A percentile compares a stretch with the other conserved stretches of the same genome.
Conservation (phyloP, 2,113 vertebrate genomes). For the Cisticola juncidis region DNA sequence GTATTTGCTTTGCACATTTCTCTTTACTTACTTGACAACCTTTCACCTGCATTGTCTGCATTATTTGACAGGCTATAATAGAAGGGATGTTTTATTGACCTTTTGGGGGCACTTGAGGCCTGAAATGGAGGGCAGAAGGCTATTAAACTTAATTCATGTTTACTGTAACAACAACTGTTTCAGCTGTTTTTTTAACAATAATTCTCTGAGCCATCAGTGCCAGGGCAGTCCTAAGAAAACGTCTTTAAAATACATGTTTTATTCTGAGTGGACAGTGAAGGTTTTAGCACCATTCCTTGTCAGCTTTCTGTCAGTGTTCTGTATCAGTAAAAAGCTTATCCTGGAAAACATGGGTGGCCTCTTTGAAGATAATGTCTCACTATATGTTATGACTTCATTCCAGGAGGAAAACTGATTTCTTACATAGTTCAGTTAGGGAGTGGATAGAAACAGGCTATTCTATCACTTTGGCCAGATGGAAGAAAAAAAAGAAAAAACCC, state of each 20-base stretch:
- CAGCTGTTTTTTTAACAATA: background rate
- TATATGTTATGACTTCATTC: background rate
- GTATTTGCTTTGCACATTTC: background rate
- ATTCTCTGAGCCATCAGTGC: background rate
- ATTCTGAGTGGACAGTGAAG: background rate
- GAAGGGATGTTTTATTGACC: slow-evolving; percentile 18
- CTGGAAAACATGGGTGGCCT: background rate
- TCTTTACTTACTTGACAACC: slow-evolving; percentile 8
- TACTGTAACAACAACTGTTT: slow-evolving; percentile 13
- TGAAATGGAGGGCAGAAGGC: background rate
- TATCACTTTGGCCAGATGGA: background rate
- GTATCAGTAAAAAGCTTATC: background rate
- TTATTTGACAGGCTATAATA: slow-evolving; percentile 27
- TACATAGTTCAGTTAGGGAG: background rate
- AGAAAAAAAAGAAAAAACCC: background rate
- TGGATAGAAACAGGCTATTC: background rate
- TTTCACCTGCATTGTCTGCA: slow-evolving; percentile 24
- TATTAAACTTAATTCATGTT: slow-evolving; percentile 17
- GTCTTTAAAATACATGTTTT: background rate
- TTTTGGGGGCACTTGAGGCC: slow-evolving; percentile 13
- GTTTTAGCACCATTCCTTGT: background rate
- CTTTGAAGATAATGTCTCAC: background rate
- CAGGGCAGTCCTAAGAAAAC: background rate
- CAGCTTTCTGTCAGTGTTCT: background rate
- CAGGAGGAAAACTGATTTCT: background rate